Evolutionary conservation across 2,797 vertebrate species (phyloP).

Genomic region (Sebastolobus alascanus): DNA sequence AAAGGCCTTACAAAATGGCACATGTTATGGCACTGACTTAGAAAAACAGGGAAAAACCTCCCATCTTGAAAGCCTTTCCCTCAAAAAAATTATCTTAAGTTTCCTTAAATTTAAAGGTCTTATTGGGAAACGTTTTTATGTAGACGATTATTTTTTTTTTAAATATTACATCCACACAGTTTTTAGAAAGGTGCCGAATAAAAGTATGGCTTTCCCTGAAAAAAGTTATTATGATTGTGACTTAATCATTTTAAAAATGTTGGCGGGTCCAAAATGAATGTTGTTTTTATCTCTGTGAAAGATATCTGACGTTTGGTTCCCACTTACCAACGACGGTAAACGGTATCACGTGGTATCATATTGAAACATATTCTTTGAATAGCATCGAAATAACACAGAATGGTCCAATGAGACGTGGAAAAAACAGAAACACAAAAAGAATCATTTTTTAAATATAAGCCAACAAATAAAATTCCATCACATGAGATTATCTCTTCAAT

Average conservation of each 20-base stretch:
- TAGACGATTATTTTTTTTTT: fast-evolving
- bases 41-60: not conserved
- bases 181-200: too few relatives aligned
- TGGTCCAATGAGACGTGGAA: not conserved
- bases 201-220: too few relatives aligned
- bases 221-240: too few relatives aligned
- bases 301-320: too few relatives aligned
- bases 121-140: too few relatives aligned
- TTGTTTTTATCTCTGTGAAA: too few relatives aligned
- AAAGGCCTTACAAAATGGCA: constrained; percentile 1
- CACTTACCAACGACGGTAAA: not conserved
- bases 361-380: not conserved
- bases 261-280: too few relatives aligned
- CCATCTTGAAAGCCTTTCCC: not conserved
- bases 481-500: constrained; percentile 1
- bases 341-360: too few relatives aligned
- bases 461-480: constrained; percentile 6
- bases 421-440: not conserved
- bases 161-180: too few relatives aligned
- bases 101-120: not conserved
- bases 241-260: too few relatives aligned
- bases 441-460: not conserved
- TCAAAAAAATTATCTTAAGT: not conserved
- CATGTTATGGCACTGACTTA: not conserved
- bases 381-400: not conserved